Base-by-base conservation (phyloP, 2,888 invertebrate genomes). In the Eristalis arbustorum region DNA sequence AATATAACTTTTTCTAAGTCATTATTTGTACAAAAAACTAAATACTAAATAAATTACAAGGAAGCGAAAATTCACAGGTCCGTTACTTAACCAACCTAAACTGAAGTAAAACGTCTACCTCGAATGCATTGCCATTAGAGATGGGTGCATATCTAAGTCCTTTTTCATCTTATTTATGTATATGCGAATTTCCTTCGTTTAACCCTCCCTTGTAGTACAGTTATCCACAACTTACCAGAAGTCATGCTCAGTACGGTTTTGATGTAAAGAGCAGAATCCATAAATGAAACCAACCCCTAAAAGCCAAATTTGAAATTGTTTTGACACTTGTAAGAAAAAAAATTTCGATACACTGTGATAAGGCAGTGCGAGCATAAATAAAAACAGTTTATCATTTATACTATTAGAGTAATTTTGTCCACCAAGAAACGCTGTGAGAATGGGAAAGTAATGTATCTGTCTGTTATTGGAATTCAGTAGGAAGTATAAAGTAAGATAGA, bases 71-170 rank as follows among this genome's bases (percentile, higher is more conserved):
- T 37, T 77, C 82, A 69, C 57, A 77, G 22, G 49, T 61, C 71
- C 78, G 87, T 87, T 87, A 87, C 83, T 87, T 87, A 87, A 87
- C 83, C 74, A 83, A 74, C 77, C 74, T 78, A 74, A 87, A 83
- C 87, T 87, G 78, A 74, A 83, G 78, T 83, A 75, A 69, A 49
- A 57, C 18, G 71, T 72, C 74, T 74, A 62, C 34, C 74, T 82
- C 31, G 25, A 76, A 37, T 73, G 74, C 56, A 74, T 82, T 77
- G 28, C 31, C 40, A 25, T 62, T 25, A 34, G 74, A 78, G 78
- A 87, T 62, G 82, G 78, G 23, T 74, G 74, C 77, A 87, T 87
- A 87, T 59, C 25, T 77, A 71, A 83, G 85, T 83, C 85, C 71
- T 78, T 56, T 57, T 87, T 62, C 78, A 78, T 77, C 78, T 75